These are phyloP conservation scores for rabbit (Oryctolagus cuniculus) DNA, from an alignment of 2,113 vertebrate genomes.

Conservation along the genomic window DNA sequence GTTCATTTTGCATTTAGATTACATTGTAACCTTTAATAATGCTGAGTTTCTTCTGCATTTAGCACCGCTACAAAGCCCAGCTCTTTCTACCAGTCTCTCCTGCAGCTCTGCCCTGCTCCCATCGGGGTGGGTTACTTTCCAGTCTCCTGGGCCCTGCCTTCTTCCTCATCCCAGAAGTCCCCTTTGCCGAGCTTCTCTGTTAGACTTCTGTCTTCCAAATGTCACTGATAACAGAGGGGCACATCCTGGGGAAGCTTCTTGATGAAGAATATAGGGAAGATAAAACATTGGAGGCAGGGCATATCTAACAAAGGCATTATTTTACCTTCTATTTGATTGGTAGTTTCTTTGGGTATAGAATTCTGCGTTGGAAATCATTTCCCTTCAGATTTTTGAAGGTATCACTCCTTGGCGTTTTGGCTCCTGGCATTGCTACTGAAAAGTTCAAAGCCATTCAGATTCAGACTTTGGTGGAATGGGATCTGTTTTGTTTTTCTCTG, in stretches of 20 bases:
- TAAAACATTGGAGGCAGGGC: neutral
- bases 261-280: neutral
- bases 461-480: neutral
- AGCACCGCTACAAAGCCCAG: neutral
- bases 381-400: conserved; percentile 38
- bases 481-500: conserved; percentile 39
- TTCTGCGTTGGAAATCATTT: conserved; percentile 7
- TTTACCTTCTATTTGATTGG: neutral
- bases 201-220: neutral
- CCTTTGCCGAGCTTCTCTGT: neutral
- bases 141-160: neutral
- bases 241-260: neutral
- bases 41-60: conserved; percentile 64
- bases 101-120: neutral
- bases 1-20: conserved; percentile 78
- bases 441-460: conserved; percentile 25
- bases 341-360: neutral
- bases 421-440: neutral
- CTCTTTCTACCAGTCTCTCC: neutral
- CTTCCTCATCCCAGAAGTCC: neutral
- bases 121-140: neutral
- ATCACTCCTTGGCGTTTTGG: neutral
- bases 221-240: accelerated
- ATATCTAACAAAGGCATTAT: neutral
- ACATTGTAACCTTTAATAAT: conserved; percentile 66